Evolutionary conservation across 2,797 vertebrate species (phyloP).

Genomic region (Mallotus villosus): DNA sequence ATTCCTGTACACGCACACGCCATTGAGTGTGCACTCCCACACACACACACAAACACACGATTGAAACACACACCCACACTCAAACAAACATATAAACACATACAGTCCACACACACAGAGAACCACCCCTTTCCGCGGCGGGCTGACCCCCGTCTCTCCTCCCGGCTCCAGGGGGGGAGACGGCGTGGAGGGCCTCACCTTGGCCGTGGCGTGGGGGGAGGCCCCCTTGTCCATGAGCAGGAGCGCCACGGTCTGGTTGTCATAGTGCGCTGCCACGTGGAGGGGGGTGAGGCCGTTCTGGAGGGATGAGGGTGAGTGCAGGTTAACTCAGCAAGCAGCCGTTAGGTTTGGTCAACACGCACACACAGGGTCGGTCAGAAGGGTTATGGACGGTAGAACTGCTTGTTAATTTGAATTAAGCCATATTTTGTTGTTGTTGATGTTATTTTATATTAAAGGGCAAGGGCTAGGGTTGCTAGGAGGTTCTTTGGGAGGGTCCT

Average conservation of each 20-base stretch:
- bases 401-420: slow-evolving; percentile 25
- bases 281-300: slow-evolving; percentile 98
- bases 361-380: slow-evolving; percentile 14
- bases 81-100: slow-evolving; percentile 4
- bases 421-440: no score
- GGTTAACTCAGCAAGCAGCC: slow-evolving; percentile 56
- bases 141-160: not conserved
- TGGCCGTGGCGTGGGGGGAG: slow-evolving; percentile 89
- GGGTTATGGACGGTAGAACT: slow-evolving; percentile 46
- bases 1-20: no score
- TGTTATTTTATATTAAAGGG: slow-evolving; percentile 43
- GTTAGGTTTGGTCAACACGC: slow-evolving; percentile 22
- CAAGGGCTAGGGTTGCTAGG: slow-evolving; percentile 28
- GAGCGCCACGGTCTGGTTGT: slow-evolving; percentile 98
- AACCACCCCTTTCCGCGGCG: not conserved
- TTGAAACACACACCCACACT: not conserved
- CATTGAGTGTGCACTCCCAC: not conserved
- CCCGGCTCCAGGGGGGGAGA: not conserved
- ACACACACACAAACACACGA: not conserved
- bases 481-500: slow-evolving; percentile 40
- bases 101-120: not conserved
- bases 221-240: slow-evolving; percentile 95
- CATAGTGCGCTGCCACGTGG: slow-evolving; percentile 97
- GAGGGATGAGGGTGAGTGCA: slow-evolving; percentile 70
- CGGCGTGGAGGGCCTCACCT: slow-evolving; percentile 79